These are phyloP conservation scores for Holcopasites calliopsidis DNA, from an alignment of 1,140 invertebrate genomes.

Conservation along the genomic window DNA sequence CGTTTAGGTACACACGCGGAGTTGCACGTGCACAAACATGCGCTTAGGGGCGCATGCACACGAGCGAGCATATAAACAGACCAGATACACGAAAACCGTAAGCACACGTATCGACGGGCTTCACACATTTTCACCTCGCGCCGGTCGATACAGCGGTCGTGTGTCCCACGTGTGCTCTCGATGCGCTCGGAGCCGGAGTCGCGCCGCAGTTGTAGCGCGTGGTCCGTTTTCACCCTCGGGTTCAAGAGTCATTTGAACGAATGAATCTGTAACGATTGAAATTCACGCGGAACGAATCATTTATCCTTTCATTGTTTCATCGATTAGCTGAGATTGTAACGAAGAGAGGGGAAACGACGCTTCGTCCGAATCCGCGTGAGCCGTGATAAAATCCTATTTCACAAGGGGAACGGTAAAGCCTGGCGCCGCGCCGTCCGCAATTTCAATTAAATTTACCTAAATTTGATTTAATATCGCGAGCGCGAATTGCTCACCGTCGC, in stretches of 20 bases:
- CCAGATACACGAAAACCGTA: slow-evolving; percentile 26
- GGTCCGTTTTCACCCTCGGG: background rate
- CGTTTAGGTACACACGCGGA: slow-evolving; percentile 8
- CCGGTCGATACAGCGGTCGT: slow-evolving; percentile 16
- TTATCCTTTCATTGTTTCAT: background rate
- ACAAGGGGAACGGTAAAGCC: background rate
- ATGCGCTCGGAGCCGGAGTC: too few species aligned
- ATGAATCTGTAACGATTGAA: background rate
- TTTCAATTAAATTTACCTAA: slow-evolving; percentile 25
- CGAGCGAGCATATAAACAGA: background rate
- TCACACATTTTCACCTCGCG: background rate
- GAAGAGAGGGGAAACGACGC: background rate
- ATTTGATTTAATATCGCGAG: slow-evolving; percentile 13
- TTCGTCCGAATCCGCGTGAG: slow-evolving; percentile 1
- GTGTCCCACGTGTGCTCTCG: background rate
- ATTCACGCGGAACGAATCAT: background rate
- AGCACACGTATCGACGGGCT: slow-evolving; percentile 24
- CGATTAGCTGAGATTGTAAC: background rate
- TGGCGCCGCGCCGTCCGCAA: background rate
- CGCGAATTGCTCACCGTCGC: background rate
- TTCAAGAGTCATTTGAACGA: background rate
- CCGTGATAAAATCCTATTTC: slow-evolving; percentile 5
- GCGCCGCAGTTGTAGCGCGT: too few species aligned
- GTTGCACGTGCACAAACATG: background rate
- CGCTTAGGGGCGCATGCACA: background rate